Percentiles rank a stretch among this genome's conserved stretches.
phyloP scores from a whole-genome alignment of 2,113 vertebrate species.

The Coturnix japonica region DNA sequence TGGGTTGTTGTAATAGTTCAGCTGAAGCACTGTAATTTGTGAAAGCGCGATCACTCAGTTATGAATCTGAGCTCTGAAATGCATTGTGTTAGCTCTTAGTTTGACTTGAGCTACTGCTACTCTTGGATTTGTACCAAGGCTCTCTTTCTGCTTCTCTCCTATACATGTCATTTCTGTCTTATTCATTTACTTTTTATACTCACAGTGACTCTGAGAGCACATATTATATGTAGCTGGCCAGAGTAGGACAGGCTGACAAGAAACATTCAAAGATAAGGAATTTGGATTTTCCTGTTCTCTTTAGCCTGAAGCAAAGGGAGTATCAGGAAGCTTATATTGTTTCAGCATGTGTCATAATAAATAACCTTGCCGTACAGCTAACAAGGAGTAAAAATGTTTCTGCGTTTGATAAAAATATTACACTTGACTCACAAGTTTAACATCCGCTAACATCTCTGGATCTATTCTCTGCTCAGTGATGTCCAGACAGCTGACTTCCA shows the following conservation, averaged over 20 bases:
- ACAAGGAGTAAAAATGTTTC: background rate
- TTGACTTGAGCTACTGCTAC: background rate
- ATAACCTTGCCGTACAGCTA: background rate
- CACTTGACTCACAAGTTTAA: background rate
- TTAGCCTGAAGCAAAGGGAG: background rate
- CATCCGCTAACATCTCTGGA: background rate
- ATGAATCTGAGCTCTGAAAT: conserved; percentile 2
- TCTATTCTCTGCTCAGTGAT: conserved; percentile 36
- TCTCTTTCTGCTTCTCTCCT: background rate
- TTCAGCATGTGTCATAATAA: background rate
- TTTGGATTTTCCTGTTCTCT: background rate
- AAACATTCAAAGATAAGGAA: background rate
- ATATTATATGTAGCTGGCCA: background rate
- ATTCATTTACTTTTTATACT: background rate
- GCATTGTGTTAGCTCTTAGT: background rate
- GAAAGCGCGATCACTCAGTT: background rate
- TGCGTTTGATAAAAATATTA: background rate
- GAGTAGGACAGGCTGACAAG: background rate
- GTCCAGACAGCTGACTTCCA: background rate
- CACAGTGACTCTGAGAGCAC: background rate
- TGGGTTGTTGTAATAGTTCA: background rate
- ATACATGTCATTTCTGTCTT: background rate
- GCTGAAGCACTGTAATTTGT: background rate
- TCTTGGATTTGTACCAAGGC: background rate
- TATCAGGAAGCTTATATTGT: background rate